Evolutionary conservation across 1,140 invertebrate genomes (phyloP), one percentile per base, ranked within the genome.

Genomic region (Bombus polaris): DNA sequence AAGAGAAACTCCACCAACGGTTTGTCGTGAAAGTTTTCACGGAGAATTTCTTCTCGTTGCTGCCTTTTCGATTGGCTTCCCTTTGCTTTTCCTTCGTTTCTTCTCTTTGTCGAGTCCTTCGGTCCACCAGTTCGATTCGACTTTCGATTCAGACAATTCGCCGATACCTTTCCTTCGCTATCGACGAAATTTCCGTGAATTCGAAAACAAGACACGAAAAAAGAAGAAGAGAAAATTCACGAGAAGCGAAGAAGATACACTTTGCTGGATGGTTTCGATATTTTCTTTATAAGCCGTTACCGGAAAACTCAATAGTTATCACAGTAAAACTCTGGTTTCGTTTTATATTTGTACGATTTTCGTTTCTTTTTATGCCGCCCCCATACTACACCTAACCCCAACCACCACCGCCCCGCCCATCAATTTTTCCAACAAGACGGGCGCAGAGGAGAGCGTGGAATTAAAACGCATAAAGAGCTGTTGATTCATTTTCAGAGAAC

Each of bases 261-360:
- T 39, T 42, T 44, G 42, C 0, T 25, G 42, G 25, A 65, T 39
- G 72, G 35, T 75, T 39, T 53, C 35, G 71, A 53, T 82, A 75
- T 75, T 82, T 83, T 76, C 74, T 62, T 76, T 59, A 25, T 53
- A 68, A 83, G 35, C 72, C 28, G 81, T 15, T 59, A 32, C 32
- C 28, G 15, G 72, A 12, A 32, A 35, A 83, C 53, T 32, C 42
- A 18, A 35, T 18, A 59, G 72, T 68, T 75, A 83, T 83, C 62
- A 65, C 42, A 0, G 37, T 35, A 39, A 76, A 83, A 68, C 18
- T 83, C 13, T 37, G 53, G 42, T 66, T 75, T 66, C 42, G 47
- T 62, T 76, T 75, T 75, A 8, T 66, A 28, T 65, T n/a, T 35
- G n/a, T 22, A 65, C 65, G 18, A 39, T 66, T 80, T 53, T 39